Conservation (phyloP, 2,797 vertebrate genomes). For the Onychomys torridus region DNA sequence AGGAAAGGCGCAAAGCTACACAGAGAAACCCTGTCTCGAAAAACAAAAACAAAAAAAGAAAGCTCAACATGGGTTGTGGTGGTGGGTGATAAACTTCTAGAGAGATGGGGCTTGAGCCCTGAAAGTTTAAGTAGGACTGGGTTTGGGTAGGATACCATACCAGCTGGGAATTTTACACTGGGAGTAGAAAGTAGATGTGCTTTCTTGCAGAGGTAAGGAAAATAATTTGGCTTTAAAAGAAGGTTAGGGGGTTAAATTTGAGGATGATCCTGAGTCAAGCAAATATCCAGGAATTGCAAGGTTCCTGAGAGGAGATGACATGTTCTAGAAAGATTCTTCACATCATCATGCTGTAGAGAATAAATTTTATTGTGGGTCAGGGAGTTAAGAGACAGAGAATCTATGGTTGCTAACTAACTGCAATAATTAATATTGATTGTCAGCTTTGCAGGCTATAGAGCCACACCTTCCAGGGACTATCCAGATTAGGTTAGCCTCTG, state of each 20-base stretch:
- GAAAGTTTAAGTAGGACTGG: neutral
- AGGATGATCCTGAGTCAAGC: neutral
- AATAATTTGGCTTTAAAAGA: neutral
- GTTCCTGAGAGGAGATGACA: neutral
- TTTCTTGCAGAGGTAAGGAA: neutral
- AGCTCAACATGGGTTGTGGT: neutral
- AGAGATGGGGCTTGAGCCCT: neutral
- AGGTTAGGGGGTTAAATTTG: neutral
- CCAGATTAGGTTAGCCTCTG: neutral
- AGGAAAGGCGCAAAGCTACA: too few relatives aligned
- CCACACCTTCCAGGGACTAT: neutral
- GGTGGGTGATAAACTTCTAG: neutral
- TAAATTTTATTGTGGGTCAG: neutral
- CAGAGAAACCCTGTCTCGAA: too few relatives aligned
- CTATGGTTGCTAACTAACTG: neutral
- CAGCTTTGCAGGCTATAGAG: neutral
- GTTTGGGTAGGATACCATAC: neutral
- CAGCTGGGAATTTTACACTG: neutral
- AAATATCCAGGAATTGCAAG: neutral
- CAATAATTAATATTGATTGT: neutral
- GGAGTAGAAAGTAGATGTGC: neutral
- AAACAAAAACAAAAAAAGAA: too few relatives aligned
- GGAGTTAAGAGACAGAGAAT: neutral
- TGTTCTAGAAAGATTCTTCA: neutral
- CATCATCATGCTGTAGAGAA: neutral